Base-by-base conservation (phyloP, 2,797 vertebrate genomes). In the Gymnoscopelus microlampas region DNA sequence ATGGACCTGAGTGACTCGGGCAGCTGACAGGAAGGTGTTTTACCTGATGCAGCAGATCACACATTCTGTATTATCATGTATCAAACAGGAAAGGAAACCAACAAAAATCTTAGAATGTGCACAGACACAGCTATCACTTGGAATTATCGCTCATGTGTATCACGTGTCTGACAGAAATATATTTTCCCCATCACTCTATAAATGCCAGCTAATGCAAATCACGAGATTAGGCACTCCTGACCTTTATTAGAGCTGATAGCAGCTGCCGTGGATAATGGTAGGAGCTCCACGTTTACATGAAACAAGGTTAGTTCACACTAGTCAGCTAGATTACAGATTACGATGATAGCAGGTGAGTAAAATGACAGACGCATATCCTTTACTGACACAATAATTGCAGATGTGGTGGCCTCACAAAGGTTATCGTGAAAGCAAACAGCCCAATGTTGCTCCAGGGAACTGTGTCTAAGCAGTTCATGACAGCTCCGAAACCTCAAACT, bases 211-310 rank as follows among this genome's bases (percentile, higher is more conserved):
- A 83, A 91, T 85, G 78, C 85, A 83, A 86, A 92, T 70, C 67
- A 69, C 61, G 44, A 84, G 83, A 89, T 89, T 82, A 83, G 81
- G 73, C 78, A 82, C 74, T 67, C 50, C 65, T 91, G 89, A 93
- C 89, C 88, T 91, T 91, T 92, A 86, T 81, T 77, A 68, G 71
- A 77, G 73, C 80, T 79, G 89, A 92, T 89, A 86, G 76, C 74
- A 58, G 83, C 80, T 39, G 58, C 76, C 77, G 68, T 68, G 80
- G 83, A 85, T 78, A 83, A 85, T 54, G 23, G 66, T 44, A 44
- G 69, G 69, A 80, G 80, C 81, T 77, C 63, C 66, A 51, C 63
- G 61, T 77, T 77, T 73, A 79, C 74, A 87, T 72, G 82, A 82
- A 85, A 91, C 73, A 85, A 77, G 71, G 78, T 76, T 66, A 63